phyloP scores from a whole-genome alignment of 2,113 vertebrate species.

The Tympanuchus pallidicinctus region DNA sequence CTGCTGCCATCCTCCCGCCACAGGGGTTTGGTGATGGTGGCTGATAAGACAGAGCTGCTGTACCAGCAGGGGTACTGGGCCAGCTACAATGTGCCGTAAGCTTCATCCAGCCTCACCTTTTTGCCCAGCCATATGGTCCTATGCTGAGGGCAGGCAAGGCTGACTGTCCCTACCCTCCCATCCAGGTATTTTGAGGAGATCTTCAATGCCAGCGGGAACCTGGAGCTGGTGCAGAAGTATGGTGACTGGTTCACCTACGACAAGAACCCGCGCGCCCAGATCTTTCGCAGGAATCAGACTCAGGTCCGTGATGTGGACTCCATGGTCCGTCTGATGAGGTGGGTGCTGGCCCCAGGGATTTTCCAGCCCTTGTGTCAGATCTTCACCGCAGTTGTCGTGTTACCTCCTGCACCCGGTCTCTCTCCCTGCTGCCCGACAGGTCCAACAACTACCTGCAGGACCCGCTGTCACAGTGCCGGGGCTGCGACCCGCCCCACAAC shows the following conservation, averaged over 20 bases:
- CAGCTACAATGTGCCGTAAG: constrained; percentile 96
- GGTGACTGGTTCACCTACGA: constrained; percentile 93
- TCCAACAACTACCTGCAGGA: constrained; percentile 92
- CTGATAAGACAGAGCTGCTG: constrained; percentile 86
- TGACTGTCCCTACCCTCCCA: background rate
- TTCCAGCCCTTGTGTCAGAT: too few relatives aligned
- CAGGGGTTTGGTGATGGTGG: constrained; percentile 80
- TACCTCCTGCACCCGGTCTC: fast-evolving
- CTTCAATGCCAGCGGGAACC: constrained; percentile 89
- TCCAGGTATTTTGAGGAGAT: constrained; percentile 86
- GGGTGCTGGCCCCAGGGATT: background rate
- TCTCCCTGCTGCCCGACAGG: constrained; percentile 57
- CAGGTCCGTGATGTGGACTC: constrained; percentile 85
- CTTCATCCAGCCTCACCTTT: background rate
- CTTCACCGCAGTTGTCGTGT: too few relatives aligned
- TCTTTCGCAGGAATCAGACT: constrained; percentile 91
- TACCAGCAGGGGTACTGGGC: constrained; percentile 91
- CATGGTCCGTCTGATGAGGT: constrained; percentile 96
- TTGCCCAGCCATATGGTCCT: background rate
- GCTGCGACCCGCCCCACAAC: constrained; percentile 84
- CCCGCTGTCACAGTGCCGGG: constrained; percentile 84
- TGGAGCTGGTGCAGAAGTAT: constrained; percentile 84
- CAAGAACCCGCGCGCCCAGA: constrained; percentile 88
- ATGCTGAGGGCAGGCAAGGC: background rate
- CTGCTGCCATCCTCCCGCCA: fast-evolving